These are phyloP conservation scores for Novumbra hubbsi DNA, from an alignment of 2,797 vertebrate species.

Conservation along the genomic window DNA sequence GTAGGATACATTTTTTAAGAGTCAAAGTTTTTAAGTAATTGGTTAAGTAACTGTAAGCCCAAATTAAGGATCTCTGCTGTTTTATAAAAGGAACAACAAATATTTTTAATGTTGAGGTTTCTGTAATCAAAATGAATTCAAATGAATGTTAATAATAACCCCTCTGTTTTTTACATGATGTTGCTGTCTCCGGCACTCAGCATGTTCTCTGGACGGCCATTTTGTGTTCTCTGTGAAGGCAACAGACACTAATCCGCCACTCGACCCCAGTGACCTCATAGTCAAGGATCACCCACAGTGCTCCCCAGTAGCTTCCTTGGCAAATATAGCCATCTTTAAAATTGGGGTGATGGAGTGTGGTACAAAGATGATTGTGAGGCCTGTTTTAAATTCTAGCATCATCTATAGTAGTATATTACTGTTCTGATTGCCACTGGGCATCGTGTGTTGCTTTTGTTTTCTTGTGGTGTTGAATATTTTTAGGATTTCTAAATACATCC, in stretches of 20 bases:
- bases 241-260: constrained; percentile 34
- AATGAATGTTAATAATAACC: not conserved
- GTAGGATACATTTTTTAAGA: not conserved
- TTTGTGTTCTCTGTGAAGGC: constrained; percentile 67
- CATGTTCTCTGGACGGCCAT: constrained; percentile 69
- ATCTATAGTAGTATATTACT: not conserved
- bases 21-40: too few species aligned
- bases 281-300: constrained; percentile 61
- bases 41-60: too few species aligned
- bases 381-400: not conserved
- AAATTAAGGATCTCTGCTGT: too few species aligned
- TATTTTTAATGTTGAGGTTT: too few species aligned
- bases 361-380: constrained; percentile 51
- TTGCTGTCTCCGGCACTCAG: constrained; percentile 36
- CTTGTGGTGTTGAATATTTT: not conserved
- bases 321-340: constrained; percentile 62
- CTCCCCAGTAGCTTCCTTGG: constrained; percentile 49
- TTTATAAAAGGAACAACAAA: too few species aligned
- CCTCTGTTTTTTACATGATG: not conserved
- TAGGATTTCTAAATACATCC: not conserved
- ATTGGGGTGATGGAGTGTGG: constrained; percentile 64
- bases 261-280: constrained; percentile 47
- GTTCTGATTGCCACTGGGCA: not conserved
- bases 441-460: not conserved
- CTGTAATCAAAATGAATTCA: too few species aligned